These are phyloP conservation scores for Coremacera marginata DNA, from an alignment of 2,888 invertebrate genomes.

Conservation along the genomic window DNA sequence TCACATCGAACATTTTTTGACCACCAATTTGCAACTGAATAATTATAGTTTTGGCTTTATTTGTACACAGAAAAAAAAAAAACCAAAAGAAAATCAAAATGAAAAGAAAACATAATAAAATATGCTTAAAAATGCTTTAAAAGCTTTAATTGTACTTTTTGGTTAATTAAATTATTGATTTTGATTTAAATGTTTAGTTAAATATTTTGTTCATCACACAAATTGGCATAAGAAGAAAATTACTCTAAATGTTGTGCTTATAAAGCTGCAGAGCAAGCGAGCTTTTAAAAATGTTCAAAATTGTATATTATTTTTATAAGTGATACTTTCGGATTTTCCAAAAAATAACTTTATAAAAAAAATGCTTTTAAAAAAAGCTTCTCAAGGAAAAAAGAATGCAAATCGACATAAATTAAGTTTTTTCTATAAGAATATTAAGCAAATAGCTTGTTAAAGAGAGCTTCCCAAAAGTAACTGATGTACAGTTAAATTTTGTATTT, in stretches of 20 bases:
- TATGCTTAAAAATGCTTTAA: neutral
- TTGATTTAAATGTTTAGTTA: constrained; percentile 30
- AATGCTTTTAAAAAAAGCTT: too few species aligned
- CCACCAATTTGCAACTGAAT: constrained; percentile 36
- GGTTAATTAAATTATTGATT: constrained; percentile 30
- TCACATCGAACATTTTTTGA: constrained; percentile 34
- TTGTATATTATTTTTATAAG: too few species aligned
- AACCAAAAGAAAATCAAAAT: constrained; percentile 28
- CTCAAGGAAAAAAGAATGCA: too few species aligned
- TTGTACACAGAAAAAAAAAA: constrained; percentile 49
- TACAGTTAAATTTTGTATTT: too few species aligned
- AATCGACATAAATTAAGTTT: too few species aligned
- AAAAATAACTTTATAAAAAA: too few species aligned
- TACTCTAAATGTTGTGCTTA: neutral
- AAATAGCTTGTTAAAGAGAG: too few species aligned
- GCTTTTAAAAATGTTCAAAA: neutral
- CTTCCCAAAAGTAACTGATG: too few species aligned
- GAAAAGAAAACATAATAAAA: neutral
- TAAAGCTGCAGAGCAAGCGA: constrained; percentile 11
- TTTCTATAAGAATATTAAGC: too few species aligned
- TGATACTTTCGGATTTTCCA: too few species aligned
- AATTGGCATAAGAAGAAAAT: constrained; percentile 35
- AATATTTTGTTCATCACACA: constrained; percentile 21
- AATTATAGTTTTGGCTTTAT: constrained; percentile 48
- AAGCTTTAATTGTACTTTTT: constrained; percentile 26